Conservation (phyloP, 2,113 vertebrate genomes). For the Turdus rufiventris region DNA sequence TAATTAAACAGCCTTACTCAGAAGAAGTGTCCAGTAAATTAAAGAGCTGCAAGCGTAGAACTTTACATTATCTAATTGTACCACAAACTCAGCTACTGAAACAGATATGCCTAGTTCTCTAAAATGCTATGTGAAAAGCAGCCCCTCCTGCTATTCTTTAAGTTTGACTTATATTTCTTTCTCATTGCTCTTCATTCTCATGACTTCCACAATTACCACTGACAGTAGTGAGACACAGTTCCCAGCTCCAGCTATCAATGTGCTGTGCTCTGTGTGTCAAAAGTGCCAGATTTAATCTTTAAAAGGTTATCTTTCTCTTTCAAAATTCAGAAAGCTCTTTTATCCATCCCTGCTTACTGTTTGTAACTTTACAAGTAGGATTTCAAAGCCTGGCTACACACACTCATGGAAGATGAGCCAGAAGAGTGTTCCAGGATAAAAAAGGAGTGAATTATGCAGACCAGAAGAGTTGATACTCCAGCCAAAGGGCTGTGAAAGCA, state of each 20-base stretch:
- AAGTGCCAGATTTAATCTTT: not conserved
- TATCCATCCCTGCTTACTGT: not conserved
- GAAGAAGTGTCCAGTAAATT: conserved; percentile 55
- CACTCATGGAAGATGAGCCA: not conserved
- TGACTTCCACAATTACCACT: not conserved
- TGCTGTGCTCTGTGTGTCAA: not conserved
- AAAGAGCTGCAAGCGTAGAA: conserved; percentile 27
- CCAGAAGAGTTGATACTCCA: not conserved
- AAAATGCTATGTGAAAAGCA: not conserved
- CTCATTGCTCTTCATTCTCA: not conserved
- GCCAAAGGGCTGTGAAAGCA: not conserved
- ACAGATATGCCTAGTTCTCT: not conserved
- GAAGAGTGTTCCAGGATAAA: not conserved
- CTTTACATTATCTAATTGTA: conserved; percentile 59
- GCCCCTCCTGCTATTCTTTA: not conserved
- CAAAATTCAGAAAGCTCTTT: not conserved
- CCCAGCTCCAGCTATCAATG: not conserved
- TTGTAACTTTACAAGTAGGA: not conserved
- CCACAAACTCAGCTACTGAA: conserved; percentile 11
- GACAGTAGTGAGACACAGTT: not conserved
- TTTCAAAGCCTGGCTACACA: not conserved
- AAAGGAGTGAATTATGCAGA: not conserved
- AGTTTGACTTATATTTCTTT: not conserved
- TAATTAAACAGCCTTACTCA: conserved; percentile 51
- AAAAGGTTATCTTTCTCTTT: not conserved